Evolutionary conservation across 2,797 vertebrate genomes (phyloP), one percentile per base, ranked within the genome.

Genomic region (Macropus fuliginosus): DNA sequence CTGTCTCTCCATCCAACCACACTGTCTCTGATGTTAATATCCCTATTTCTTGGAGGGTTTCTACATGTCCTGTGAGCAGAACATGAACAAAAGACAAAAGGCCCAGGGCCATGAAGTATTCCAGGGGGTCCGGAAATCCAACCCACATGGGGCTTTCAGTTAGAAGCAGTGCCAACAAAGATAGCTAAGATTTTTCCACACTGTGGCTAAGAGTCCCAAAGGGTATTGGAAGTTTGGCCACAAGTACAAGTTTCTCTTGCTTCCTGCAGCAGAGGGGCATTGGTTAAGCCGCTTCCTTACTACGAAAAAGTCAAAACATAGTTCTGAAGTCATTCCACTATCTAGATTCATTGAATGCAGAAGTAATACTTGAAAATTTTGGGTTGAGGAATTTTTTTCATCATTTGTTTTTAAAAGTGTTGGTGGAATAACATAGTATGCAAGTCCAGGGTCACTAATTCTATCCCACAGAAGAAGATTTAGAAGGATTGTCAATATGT

Each of bases 231-330:
- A 95, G 89, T 59, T 95, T 97, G 97, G 97, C 93, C 81, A 59
- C 56, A 90, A 96, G 96, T 95, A 97, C 96, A 97, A 95, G 96
- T n/a, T 92, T 97, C 95, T 92, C 59, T 90, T 91, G 54, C 95
- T 98, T 97, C 95, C 97, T 97, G 94, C 31, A 29, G 34, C n/a
- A 91, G 28, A 52, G 89, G 12, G 54, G 29, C 1, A 5, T 54
- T 46, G 54, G 34, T 92, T 55, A 96, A 97, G 93, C 92, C 90
- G 56, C 55, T 92, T 96, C 91, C 57, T 97, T 34, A 55, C 52
- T 92, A 89, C 94, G 94, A 81, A 95, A 96, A 97, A 87, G 9
- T 3, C 21, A 87, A 87, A 46, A 28, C 92, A 95, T 92, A 96
- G 96, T 96, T 95, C 90, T 91, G 56, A 56, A 93, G 96, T 93